Conservation (phyloP, 1,140 invertebrate species). For the Drosophila asahinai region DNA sequence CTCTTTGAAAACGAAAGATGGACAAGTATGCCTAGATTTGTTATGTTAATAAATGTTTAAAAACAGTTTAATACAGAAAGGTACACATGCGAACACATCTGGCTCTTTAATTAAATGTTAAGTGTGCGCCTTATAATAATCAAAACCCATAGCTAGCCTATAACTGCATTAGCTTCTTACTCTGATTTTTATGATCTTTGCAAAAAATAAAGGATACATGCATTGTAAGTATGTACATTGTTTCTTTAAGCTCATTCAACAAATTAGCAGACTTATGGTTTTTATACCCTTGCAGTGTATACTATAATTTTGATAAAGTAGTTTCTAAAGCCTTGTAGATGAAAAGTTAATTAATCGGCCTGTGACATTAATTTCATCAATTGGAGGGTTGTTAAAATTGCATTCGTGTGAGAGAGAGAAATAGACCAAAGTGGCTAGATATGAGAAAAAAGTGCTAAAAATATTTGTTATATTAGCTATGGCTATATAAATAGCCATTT, state of each 20-base stretch:
- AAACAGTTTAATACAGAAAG: not conserved
- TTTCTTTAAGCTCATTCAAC: slow-evolving; percentile 1
- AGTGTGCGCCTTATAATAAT: not conserved
- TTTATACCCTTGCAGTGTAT: not conserved
- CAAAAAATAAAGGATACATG: not conserved
- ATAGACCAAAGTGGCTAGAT: too few species aligned
- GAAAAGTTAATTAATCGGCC: too few species aligned
- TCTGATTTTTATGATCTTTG: not conserved
- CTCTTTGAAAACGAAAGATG: not conserved
- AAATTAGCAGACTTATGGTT: not conserved
- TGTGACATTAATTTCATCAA: too few species aligned
- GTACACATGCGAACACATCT: not conserved
- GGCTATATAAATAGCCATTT: too few species aligned
- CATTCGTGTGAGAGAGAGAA: too few species aligned
- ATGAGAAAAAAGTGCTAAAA: too few species aligned
- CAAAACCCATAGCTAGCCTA: not conserved
- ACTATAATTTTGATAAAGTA: not conserved
- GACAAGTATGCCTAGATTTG: not conserved
- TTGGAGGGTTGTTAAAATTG: too few species aligned
- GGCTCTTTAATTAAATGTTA: slow-evolving; percentile 1
- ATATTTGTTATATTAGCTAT: too few species aligned
- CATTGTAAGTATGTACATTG: not conserved
- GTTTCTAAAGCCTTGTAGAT: too few species aligned
- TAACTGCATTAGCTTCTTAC: not conserved
- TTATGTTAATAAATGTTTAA: not conserved